Evolutionary conservation across 2,888 invertebrate genomes (phyloP).

Genomic region (Netelia fuscicornis): DNA sequence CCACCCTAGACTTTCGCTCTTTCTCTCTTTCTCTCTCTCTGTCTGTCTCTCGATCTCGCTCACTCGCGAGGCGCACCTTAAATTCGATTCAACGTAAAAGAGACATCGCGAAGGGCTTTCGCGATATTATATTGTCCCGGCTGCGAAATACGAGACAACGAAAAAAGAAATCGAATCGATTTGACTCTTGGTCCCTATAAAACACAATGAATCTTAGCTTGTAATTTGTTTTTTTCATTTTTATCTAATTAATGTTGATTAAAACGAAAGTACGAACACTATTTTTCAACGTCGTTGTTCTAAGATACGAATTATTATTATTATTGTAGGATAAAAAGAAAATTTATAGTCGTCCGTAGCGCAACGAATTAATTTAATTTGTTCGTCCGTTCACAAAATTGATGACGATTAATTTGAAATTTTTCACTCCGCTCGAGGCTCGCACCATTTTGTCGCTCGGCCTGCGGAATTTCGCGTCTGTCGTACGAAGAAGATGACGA

Average conservation of each 20-base stretch:
- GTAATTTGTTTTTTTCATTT: not conserved
- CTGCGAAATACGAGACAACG: conserved; percentile 33
- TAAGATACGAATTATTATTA: too few relatives aligned
- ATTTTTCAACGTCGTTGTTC: too few relatives aligned
- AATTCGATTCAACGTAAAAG: conserved; percentile 64
- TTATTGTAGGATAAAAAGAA: too few relatives aligned
- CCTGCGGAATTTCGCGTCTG: not conserved
- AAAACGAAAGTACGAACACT: too few relatives aligned
- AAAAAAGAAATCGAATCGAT: conserved; percentile 17
- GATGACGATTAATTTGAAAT: not conserved
- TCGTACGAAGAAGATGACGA: conserved; percentile 34
- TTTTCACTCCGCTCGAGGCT: not conserved
- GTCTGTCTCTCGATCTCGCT: not conserved
- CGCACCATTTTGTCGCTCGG: conserved; percentile 1
- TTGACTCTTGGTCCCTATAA: not conserved
- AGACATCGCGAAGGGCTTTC: conserved; percentile 60
- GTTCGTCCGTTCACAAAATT: too few relatives aligned
- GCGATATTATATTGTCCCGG: conserved; percentile 18
- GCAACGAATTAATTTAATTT: too few relatives aligned
- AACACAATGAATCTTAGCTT: not conserved
- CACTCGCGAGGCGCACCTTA: conserved; percentile 63
- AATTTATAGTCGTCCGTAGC: too few relatives aligned
- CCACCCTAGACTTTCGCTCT: conserved; percentile 32
- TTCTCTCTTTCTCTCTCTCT: conserved; percentile 9
- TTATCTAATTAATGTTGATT: not conserved